Conservation (phyloP, 1,140 invertebrate species). For the Diabrotica virgifera region DNA sequence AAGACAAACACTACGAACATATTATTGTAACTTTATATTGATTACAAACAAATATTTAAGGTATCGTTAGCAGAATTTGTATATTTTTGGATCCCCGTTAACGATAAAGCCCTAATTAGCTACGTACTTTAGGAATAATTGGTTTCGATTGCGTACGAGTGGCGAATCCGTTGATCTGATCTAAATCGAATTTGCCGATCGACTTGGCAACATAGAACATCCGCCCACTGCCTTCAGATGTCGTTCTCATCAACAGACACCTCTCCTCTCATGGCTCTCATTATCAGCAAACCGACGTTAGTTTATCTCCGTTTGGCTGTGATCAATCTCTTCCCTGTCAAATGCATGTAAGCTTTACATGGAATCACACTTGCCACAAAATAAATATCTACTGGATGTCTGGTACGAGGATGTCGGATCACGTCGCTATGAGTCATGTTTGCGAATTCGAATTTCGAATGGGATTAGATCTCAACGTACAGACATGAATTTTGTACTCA, state of each 20-base stretch:
- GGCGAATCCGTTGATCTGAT: not conserved
- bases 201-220: not conserved
- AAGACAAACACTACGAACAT: no score
- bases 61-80: no score
- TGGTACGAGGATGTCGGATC: not conserved
- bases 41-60: no score
- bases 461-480: not conserved
- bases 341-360: conserved; percentile 19
- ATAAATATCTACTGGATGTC: conserved; percentile 10
- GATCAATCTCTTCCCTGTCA: conserved; percentile 19
- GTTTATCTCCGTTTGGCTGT: conserved; percentile 16
- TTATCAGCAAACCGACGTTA: conserved; percentile 16
- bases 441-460: not conserved
- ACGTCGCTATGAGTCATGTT: conserved; percentile 11
- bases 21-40: no score
- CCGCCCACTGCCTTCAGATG: conserved; percentile 3
- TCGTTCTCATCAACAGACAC: conserved; percentile 10
- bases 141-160: no score
- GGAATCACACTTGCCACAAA: conserved; percentile 20
- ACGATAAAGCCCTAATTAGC: no score
- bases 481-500: not conserved
- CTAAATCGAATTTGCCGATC: not conserved
- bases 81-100: no score
- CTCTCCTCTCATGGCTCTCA: conserved; percentile 12
- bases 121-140: no score